Base-by-base conservation (phyloP, 1,140 invertebrate genomes). In the Bombus sylvicola region DNA sequence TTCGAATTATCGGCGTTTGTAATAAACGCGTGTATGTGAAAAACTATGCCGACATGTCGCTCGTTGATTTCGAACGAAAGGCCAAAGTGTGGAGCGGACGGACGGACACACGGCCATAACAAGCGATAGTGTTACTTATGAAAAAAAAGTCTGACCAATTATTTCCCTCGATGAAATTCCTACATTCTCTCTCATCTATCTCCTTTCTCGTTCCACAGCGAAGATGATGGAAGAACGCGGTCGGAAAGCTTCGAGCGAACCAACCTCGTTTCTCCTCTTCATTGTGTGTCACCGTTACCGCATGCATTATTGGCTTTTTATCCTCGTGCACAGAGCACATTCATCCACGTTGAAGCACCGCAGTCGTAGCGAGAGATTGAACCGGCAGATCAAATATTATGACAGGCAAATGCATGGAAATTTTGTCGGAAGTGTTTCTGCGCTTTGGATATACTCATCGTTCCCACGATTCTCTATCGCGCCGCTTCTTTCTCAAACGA, bases 271-370 rank as follows among this genome's bases (percentile, higher is more conserved):
- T 31, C n/a, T 41, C 73, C 74, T 43, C 62, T 18, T 59, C 47
- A 73, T 41, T 28, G 39, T 15, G 39, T 41, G 79, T 71, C 68
- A 47, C 73, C 15, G 72, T 66, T 34, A 53, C 59, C 47, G 39
- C 43, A 69, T 64, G 74, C 62, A 47, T 83, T 83, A 83, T 83
- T 83, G 62, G 74, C 81, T 83, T 83, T 83, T 77, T 76, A 83
- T 83, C 81, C 43, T 6, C 3, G 62, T 9, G 62, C 39, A 43
- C n/a, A 31, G 59, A 34, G 72, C 74, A 66, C 41, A 47, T 77
- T 83, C 43, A 53, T 68, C 18, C 64, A 39, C 43, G 62, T 83
- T 41, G 43, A 68, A 57, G 28, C 66, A 22, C 43, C 13, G 73
- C 59, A 39, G 31, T 57, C 81, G 73, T 39, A 66, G 53, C 34